These are phyloP conservation scores for Dicaeum eximium DNA, from an alignment of 2,113 vertebrate genomes.

Conservation along the genomic window DNA sequence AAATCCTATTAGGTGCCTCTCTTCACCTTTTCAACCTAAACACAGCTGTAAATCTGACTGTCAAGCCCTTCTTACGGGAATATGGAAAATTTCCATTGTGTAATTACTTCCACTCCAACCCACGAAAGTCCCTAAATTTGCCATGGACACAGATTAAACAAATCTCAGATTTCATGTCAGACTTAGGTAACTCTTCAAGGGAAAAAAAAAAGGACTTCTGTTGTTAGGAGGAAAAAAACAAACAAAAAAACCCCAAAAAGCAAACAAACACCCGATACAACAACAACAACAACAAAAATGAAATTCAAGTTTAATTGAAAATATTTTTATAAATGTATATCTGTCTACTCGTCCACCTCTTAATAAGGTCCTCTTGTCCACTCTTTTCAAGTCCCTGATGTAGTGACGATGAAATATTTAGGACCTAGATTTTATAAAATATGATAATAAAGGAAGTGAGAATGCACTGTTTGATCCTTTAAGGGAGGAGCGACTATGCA, in stretches of 20 bases:
- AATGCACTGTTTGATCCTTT: neutral
- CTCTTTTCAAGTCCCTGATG: neutral
- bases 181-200: neutral
- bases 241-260: too few relatives aligned
- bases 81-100: neutral
- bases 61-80: neutral
- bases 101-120: neutral
- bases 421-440: neutral
- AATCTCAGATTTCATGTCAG: neutral
- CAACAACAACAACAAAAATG: too few relatives aligned
- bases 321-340: neutral
- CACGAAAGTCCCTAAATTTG: neutral
- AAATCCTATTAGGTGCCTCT: neutral
- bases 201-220: neutral
- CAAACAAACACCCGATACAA: rapidly evolving
- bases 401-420: neutral
- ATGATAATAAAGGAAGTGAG: neutral
- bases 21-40: neutral
- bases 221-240: neutral
- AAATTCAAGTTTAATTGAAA: neutral
- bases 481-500: neutral
- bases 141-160: neutral
- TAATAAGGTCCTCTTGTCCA: too few relatives aligned
- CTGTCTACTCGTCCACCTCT: neutral
- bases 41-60: neutral